Percentiles rank a stretch among this genome's conserved stretches.
Evolutionary conservation across 2,888 invertebrate genomes (phyloP).

Genomic region (Ariolimax columbianus): DNA sequence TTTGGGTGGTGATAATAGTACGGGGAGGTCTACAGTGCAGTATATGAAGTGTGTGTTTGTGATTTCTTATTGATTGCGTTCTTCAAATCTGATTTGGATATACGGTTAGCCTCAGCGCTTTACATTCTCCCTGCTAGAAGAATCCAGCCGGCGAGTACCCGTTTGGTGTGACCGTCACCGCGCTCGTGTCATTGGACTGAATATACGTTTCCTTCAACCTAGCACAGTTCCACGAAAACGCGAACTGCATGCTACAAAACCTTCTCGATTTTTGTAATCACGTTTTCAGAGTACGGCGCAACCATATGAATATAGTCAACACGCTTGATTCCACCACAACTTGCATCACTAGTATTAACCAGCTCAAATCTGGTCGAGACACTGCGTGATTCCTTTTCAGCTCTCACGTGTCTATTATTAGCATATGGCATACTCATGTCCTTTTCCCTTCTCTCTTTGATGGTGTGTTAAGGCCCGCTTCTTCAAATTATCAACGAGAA

Average conservation of each 20-base stretch:
- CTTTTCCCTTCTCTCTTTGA: background rate
- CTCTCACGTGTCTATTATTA: background rate
- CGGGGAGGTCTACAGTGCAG: background rate
- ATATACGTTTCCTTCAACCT: slow-evolving; percentile 23
- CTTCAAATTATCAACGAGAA: slow-evolving; percentile 86
- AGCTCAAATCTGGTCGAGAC: background rate
- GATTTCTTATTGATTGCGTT: background rate
- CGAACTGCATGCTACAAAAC: background rate
- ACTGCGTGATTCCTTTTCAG: slow-evolving; percentile 3
- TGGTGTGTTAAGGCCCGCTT: slow-evolving; percentile 83
- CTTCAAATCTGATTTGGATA: background rate
- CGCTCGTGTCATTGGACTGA: slow-evolving; percentile 30
- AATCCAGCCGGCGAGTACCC: slow-evolving; percentile 19
- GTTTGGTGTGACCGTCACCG: slow-evolving; percentile 28
- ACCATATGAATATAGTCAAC: background rate
- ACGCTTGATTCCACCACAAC: background rate
- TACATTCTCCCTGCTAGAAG: background rate
- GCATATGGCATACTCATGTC: slow-evolving; percentile 2
- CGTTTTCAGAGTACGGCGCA: background rate
- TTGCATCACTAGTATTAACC: too few species aligned
- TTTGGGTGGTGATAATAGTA: background rate
- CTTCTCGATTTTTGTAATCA: slow-evolving; percentile 7
- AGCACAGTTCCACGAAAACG: background rate
- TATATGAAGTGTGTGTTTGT: background rate
- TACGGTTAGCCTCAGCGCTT: slow-evolving; percentile 1